Evolutionary conservation across 37 sponge, comb jelly and placozoan genomes (phyloP).

Genomic region (Eunapius fragilis): DNA sequence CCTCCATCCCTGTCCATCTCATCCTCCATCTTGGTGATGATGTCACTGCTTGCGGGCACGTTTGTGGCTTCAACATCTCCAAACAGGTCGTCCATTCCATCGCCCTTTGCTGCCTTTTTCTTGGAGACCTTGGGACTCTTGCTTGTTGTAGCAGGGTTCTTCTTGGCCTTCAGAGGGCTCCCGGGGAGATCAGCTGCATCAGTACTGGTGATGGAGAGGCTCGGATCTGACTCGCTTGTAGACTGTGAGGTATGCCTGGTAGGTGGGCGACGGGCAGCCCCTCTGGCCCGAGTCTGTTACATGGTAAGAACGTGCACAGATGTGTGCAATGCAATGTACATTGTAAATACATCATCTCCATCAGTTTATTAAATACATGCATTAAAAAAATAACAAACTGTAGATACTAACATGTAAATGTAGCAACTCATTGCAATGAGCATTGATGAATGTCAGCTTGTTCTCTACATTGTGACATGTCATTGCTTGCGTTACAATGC

Average conservation of each 20-base stretch:
- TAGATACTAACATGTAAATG: too few relatives aligned
- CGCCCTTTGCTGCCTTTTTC: not conserved
- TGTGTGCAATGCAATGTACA: not conserved
- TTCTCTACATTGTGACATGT: too few relatives aligned
- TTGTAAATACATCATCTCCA: too few relatives aligned
- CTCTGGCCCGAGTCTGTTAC: not conserved
- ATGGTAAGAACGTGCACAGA: too few relatives aligned
- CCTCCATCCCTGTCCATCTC: slow-evolving; percentile 29
- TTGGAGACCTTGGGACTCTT: not conserved
- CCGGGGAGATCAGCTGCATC: not conserved
- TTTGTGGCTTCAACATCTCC: not conserved
- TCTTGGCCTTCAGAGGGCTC: not conserved
- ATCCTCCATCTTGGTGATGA: slow-evolving; percentile 19
- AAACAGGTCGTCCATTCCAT: slow-evolving; percentile 2
- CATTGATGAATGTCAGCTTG: too few relatives aligned
- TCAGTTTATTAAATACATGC: too few relatives aligned
- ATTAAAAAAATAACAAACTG: too few relatives aligned
- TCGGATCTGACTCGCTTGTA: not conserved
- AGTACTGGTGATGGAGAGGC: not conserved
- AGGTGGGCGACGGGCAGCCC: slow-evolving; percentile 4
- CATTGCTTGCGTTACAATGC: too few relatives aligned
- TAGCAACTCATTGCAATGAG: too few relatives aligned
- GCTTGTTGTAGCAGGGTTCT: not conserved
- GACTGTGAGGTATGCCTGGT: not conserved
- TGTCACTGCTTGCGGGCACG: not conserved